Percentiles rank a stretch among this genome's conserved stretches.
Conservation (phyloP, 2,113 vertebrate genomes). For the Hirundichthys speculiger region DNA sequence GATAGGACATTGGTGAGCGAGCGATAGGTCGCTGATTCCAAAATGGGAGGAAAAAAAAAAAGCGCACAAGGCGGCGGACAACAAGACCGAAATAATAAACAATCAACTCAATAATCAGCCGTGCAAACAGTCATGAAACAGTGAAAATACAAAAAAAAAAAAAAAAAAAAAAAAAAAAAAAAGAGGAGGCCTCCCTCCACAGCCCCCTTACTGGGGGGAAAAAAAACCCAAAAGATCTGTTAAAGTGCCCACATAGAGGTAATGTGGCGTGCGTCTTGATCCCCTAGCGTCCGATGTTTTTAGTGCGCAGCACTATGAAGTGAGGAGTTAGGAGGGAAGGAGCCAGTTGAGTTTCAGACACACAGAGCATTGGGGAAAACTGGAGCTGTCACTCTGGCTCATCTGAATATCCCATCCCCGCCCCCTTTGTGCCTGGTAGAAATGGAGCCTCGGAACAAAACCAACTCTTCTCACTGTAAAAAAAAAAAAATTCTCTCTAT, state of each 20-base stretch:
- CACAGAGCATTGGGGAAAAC: conserved; percentile 91
- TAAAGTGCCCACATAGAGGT: conserved; percentile 84
- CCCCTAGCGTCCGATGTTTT: conserved; percentile 90
- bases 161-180: conserved; percentile 53
- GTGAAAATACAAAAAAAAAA: conserved; percentile 59
- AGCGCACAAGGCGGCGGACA: conserved; percentile 53
- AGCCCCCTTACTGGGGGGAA: conserved; percentile 74
- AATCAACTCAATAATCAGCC: conserved; percentile 74
- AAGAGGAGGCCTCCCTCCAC: conserved; percentile 73
- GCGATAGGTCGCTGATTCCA: conserved; percentile 70
- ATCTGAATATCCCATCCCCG: conserved; percentile 93
- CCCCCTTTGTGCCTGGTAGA: conserved; percentile 80
- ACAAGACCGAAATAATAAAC: conserved; percentile 62
- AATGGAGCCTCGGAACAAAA: conserved; percentile 74
- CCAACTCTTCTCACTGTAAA: conserved; percentile 55
- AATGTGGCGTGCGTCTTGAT: conserved; percentile 82
- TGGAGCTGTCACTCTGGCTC: conserved; percentile 90
- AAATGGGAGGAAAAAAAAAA: conserved; percentile 51
- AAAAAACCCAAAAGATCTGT: conserved; percentile 77
- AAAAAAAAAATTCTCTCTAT: conserved; percentile 28
- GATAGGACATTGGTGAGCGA: conserved; percentile 94
- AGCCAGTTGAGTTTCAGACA: conserved; percentile 88
- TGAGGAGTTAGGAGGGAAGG: conserved; percentile 89
- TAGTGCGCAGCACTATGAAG: conserved; percentile 82
- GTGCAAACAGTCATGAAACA: conserved; percentile 72